A percentile compares a stretch with the other conserved stretches of the same genome.
These are phyloP conservation scores for Polypterus bichir DNA, from an alignment of 2,113 vertebrate species.

Conservation along the genomic window DNA sequence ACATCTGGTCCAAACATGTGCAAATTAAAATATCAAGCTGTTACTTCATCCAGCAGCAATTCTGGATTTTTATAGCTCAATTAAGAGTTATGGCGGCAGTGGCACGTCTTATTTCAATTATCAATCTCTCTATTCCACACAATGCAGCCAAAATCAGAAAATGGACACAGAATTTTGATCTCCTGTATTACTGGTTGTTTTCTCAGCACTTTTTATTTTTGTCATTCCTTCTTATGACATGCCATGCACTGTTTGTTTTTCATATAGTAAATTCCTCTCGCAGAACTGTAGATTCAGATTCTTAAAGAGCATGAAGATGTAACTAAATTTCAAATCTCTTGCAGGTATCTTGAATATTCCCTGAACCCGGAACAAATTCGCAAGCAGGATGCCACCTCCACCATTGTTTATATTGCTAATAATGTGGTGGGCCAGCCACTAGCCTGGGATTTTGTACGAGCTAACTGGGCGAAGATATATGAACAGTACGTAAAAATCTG, in stretches of 20 bases:
- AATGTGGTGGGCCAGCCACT: conserved; percentile 61
- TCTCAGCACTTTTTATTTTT: background rate
- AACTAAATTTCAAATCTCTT: background rate
- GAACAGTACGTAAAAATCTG: conserved; percentile 53
- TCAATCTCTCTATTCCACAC: too few relatives aligned
- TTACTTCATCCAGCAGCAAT: too few relatives aligned
- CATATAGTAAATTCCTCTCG: background rate
- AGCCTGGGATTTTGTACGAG: conserved; percentile 68
- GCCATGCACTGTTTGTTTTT: too few relatives aligned
- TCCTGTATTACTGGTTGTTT: background rate
- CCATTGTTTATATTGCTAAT: conserved; percentile 50
- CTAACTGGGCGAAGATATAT: conserved; percentile 58
- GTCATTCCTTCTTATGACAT: too few relatives aligned
- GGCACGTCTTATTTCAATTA: too few relatives aligned
- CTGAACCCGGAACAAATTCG: conserved; percentile 54
- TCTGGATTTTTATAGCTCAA: too few relatives aligned
- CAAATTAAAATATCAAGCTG: too few relatives aligned
- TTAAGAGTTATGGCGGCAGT: too few relatives aligned
- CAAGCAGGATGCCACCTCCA: conserved; percentile 56
- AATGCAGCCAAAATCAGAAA: too few relatives aligned
- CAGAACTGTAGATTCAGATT: background rate
- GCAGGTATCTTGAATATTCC: conserved; percentile 61
- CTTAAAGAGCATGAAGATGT: background rate
- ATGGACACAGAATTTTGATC: too few relatives aligned
- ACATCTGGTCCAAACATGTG: too few relatives aligned